These are phyloP conservation scores for Tokudaia tokunoshimensis DNA, from an alignment of 2,797 vertebrate genomes.

Conservation along the genomic window DNA sequence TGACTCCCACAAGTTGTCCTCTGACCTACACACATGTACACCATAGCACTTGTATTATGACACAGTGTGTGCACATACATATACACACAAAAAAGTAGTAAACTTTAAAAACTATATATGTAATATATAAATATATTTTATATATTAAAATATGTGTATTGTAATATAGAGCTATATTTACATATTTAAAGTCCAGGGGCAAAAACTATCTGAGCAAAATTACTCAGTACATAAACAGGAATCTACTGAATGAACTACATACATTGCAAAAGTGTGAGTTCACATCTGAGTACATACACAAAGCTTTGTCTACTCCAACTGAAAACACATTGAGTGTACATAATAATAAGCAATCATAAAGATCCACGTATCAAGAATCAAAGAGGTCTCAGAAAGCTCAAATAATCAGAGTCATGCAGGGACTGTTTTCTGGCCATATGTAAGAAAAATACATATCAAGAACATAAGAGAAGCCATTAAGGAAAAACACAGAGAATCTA, in stretches of 20 bases:
- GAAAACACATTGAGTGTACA: background rate
- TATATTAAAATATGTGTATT: background rate
- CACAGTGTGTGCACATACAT: background rate
- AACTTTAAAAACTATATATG: background rate
- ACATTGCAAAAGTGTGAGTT: too few relatives aligned
- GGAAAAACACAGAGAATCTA: conserved; percentile 54
- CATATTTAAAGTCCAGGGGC: background rate
- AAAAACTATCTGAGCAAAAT: background rate
- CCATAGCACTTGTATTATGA: background rate
- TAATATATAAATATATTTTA: background rate
- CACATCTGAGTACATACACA: background rate
- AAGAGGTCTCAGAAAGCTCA: background rate
- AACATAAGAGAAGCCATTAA: conserved; percentile 9
- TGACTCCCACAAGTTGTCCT: background rate
- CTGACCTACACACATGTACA: background rate
- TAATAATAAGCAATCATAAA: conserved; percentile 27
- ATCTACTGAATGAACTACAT: background rate
- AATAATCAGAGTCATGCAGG: background rate
- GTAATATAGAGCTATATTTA: background rate
- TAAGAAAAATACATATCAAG: conserved; percentile 21
- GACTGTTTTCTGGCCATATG: conserved; percentile 1
- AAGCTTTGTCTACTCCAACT: background rate
- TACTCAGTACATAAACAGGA: background rate
- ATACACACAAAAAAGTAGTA: background rate
- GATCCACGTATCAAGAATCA: background rate